Evolutionary conservation across 2,888 invertebrate genomes (phyloP).

Genomic region (Junonia oenone): DNA sequence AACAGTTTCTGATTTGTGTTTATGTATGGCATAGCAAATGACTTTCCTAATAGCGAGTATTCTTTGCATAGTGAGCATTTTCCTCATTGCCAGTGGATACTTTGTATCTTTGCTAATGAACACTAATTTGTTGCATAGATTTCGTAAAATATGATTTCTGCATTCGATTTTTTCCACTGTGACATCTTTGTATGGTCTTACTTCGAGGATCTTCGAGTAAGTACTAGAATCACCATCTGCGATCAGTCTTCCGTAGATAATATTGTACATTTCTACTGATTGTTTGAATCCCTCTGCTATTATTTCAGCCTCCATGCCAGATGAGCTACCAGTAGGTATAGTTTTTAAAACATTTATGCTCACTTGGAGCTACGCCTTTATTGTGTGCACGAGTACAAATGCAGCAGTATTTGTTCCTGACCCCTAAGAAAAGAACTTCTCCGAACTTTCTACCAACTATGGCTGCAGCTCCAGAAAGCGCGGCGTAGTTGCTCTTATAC

Average conservation of each 20-base stretch:
- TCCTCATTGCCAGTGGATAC: background rate
- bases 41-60: background rate
- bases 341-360: slow-evolving; percentile 31
- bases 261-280: slow-evolving; percentile 26
- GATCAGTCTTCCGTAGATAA: slow-evolving; percentile 29
- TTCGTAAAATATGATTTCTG: slow-evolving; percentile 31
- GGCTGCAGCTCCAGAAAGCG: slow-evolving; percentile 30
- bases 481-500: slow-evolving; percentile 28
- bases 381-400: slow-evolving; percentile 27
- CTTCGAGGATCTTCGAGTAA: slow-evolving; percentile 26
- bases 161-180: slow-evolving; percentile 33
- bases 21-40: background rate
- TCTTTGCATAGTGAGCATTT: background rate
- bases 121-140: slow-evolving; percentile 23
- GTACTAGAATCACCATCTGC: slow-evolving; percentile 30
- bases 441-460: slow-evolving; percentile 27
- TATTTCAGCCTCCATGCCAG: slow-evolving; percentile 29
- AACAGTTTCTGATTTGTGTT: background rate
- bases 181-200: slow-evolving; percentile 19
- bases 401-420: slow-evolving; percentile 30
- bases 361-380: slow-evolving; percentile 1
- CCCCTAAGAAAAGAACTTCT: slow-evolving; percentile 23
- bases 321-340: slow-evolving; percentile 27
- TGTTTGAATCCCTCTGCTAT: slow-evolving; percentile 30
- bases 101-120: slow-evolving; percentile 4